Evolutionary conservation across 1,140 invertebrate species (phyloP).

Genomic region (Tachypleus tridentatus): DNA sequence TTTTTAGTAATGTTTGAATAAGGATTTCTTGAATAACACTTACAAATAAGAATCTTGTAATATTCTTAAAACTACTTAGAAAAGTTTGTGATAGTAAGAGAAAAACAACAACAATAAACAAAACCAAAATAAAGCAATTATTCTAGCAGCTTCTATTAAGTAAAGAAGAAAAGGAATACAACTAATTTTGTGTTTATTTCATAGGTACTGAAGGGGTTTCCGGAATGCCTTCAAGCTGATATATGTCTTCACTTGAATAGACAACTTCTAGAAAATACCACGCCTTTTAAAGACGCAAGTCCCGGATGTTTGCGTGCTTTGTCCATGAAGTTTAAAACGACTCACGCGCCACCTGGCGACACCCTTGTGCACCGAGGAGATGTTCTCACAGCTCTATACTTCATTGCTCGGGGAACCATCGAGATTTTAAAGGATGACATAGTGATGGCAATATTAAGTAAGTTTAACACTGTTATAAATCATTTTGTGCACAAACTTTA

Average conservation of each 20-base stretch:
- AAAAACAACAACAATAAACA: too few species aligned
- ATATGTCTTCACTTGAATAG: slow-evolving; percentile 96
- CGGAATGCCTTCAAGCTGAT: slow-evolving; percentile 96
- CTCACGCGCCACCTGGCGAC: slow-evolving; percentile 94
- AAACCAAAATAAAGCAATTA: too few species aligned
- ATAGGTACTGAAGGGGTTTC: slow-evolving; percentile 85
- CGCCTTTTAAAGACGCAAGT: slow-evolving; percentile 87
- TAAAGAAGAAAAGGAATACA: too few species aligned
- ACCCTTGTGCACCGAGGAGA: slow-evolving; percentile 92
- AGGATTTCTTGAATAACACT: too few species aligned
- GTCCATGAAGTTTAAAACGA: slow-evolving; percentile 87
- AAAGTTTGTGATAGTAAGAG: too few species aligned
- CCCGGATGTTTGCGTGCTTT: slow-evolving; percentile 90
- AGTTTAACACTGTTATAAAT: slow-evolving; percentile 25
- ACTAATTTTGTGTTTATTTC: slow-evolving; percentile 5
- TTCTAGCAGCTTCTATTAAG: too few species aligned
- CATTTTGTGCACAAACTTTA: too few species aligned
- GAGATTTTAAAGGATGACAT: slow-evolving; percentile 95
- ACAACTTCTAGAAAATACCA: slow-evolving; percentile 84
- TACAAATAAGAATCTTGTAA: too few species aligned
- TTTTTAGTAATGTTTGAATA: too few species aligned
- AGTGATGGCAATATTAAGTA: slow-evolving; percentile 92
- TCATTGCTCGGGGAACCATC: slow-evolving; percentile 89
- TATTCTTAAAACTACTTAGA: too few species aligned
- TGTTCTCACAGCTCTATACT: slow-evolving; percentile 86